Percentiles rank a stretch among this genome's conserved stretches.
phyloP scores from a whole-genome alignment of 2,888 invertebrate species.

The Emmelina monodactyla region DNA sequence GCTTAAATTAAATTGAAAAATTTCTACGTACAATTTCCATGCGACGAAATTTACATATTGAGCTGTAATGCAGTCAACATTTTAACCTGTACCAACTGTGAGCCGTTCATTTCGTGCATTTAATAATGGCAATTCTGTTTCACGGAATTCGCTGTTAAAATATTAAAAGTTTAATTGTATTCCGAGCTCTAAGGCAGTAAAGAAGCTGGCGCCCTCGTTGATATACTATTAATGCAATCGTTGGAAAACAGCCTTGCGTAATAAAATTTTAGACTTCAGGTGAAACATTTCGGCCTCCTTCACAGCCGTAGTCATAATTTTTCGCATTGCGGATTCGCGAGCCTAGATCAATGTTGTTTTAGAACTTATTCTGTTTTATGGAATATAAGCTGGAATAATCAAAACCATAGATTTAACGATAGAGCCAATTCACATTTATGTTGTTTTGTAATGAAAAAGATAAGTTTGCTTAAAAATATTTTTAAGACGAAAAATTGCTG shows the following conservation, averaged over 20 bases:
- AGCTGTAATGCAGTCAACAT: conserved; percentile 1
- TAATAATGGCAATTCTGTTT: conserved; percentile 27
- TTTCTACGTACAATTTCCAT: conserved; percentile 1
- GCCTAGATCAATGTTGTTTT: conserved; percentile 2
- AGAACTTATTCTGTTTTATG: not conserved
- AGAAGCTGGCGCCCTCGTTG: conserved; percentile 47
- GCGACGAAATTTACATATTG: not conserved
- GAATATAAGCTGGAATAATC: too few relatives aligned
- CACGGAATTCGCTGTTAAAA: conserved; percentile 39
- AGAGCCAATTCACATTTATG: too few relatives aligned
- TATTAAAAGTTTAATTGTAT: conserved; percentile 59
- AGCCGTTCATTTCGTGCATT: conserved; percentile 23
- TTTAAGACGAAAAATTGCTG: too few relatives aligned
- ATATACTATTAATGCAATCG: conserved; percentile 65
- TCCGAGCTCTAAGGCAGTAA: conserved; percentile 42
- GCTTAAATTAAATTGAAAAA: conserved; percentile 1
- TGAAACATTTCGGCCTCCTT: conserved; percentile 50
- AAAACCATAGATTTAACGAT: too few relatives aligned
- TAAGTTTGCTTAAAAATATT: too few relatives aligned
- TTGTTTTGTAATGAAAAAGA: too few relatives aligned
- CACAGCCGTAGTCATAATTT: conserved; percentile 54
- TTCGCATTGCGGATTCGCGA: conserved; percentile 57
- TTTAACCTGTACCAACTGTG: conserved; percentile 6
- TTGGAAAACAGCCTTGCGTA: conserved; percentile 53
- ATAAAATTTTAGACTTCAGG: conserved; percentile 60